Evolutionary conservation across 2,797 vertebrate genomes (phyloP).

Genomic region (Scleropages formosus): DNA sequence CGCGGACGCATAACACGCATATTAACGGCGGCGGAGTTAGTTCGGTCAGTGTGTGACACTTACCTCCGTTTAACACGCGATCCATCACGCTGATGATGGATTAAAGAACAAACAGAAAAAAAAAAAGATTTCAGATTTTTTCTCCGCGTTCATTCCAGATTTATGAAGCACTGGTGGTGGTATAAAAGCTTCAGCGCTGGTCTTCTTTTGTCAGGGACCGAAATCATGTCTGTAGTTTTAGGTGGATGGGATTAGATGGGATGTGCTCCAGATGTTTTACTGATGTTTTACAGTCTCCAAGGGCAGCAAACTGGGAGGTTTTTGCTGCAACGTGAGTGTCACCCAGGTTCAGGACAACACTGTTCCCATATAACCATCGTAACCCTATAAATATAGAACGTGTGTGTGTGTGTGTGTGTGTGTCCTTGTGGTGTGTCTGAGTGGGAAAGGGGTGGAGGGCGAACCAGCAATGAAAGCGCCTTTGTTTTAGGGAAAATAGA

Average conservation of each 20-base stretch:
- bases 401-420: background rate
- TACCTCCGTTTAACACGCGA: background rate
- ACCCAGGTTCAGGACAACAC: background rate
- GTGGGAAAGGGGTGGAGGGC: background rate
- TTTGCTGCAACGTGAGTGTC: no score
- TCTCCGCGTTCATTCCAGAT: background rate
- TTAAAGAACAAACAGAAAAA: background rate
- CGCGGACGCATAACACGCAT: background rate
- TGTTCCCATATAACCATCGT: background rate
- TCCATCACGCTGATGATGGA: no score
- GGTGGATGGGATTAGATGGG: no score
- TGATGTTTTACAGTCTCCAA: no score
- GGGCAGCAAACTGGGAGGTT: background rate
- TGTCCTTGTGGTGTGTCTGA: no score
- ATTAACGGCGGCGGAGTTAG: background rate
- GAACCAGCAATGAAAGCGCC: slow-evolving; percentile 17
- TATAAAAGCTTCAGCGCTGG: background rate
- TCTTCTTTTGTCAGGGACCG: background rate
- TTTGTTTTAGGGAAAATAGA: slow-evolving; percentile 29
- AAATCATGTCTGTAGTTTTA: no score
- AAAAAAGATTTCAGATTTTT: background rate
- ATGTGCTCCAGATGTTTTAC: no score
- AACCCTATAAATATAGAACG: background rate
- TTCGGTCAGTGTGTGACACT: background rate
- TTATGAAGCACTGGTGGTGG: background rate